Base-by-base conservation (phyloP, 1,140 invertebrate genomes). In the Brachystomella parvula region DNA sequence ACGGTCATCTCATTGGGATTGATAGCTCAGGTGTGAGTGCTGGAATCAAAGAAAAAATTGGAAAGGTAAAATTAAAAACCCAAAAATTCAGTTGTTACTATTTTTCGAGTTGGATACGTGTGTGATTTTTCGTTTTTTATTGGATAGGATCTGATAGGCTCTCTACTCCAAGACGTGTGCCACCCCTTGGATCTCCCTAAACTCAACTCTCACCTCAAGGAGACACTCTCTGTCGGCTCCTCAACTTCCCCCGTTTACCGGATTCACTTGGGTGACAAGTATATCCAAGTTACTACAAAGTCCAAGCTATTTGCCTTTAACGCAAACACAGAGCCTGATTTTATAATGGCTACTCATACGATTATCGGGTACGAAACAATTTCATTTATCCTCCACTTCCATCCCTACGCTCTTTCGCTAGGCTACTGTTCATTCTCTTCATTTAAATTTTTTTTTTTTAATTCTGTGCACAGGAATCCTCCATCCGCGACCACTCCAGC, bases 301-400 rank as follows among this genome's bases (percentile, higher is more conserved):
- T 92, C 90, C 73, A 90, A 89, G 79, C 80, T 89, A 66, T 94
- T 94, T 76, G 85, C 85, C 74, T 83, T 82, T 31, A 87, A 85
- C 76, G 82, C 83, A 49, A 82, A 84, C 67, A 77, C 75, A 53
- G 88, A 91, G 68, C 81, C 82, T 61, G 89, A 94, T 75, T 94
- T 92, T 78, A 89, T 96, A 67, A 92, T 95, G 87, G 89, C 92
- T 56, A 90, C 90, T 53, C 90, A 93, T 79, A 89, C 90, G 58
- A 87, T 96, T 81, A 80, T 89, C 47, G 75, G 76, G 77, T 79
- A 53, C 12, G 21, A 24, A 24, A 53, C 6, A 53, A n/a, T n/a
- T n/a, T n/a, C n/a, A n/a, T n/a, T n/a, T n/a, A n/a, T n/a, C n/a
- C n/a, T n/a, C n/a, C n/a, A n/a, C n/a, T n/a, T n/a, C n/a, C n/a